A percentile compares a stretch with the other conserved stretches of the same genome.
These are phyloP conservation scores for Cherax destructor DNA, from an alignment of 1,140 invertebrate genomes.

Conservation along the genomic window DNA sequence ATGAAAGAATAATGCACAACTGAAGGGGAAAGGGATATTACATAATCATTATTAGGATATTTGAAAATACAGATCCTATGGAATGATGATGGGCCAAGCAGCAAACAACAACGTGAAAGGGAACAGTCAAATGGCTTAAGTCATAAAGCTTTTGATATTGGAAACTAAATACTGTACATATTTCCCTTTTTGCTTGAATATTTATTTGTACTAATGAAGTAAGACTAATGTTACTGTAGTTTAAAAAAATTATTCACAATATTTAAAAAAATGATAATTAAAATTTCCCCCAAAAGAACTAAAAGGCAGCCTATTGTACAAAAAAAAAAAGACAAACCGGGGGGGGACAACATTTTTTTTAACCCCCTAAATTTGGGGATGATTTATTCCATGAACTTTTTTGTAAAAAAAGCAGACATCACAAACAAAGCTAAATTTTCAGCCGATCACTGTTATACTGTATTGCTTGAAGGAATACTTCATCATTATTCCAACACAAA, in stretches of 20 bases:
- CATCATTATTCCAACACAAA: constrained; percentile 38
- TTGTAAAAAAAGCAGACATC: constrained; percentile 32
- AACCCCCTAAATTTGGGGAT: constrained; percentile 45
- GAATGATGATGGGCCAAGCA: constrained; percentile 42
- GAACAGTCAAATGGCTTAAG: constrained; percentile 20
- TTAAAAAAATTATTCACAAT: not conserved
- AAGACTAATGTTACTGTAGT: too few relatives aligned
- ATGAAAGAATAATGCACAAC: constrained; percentile 62
- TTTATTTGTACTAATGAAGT: not conserved
- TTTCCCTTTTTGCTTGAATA: not conserved
- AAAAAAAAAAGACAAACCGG: not conserved
- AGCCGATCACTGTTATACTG: constrained; percentile 59
- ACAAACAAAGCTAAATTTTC: constrained; percentile 52
- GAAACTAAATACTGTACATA: not conserved
- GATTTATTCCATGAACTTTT: constrained; percentile 41
- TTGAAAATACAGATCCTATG: constrained; percentile 35
- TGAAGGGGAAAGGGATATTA: constrained; percentile 48
- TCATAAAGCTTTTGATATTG: constrained; percentile 22
- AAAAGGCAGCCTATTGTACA: not conserved
- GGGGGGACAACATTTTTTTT: not conserved
- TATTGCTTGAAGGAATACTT: constrained; percentile 55
- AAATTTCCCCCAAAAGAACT: not conserved
- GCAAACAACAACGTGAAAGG: constrained; percentile 21
- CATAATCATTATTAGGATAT: constrained; percentile 38
- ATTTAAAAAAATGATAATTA: not conserved